Percentiles rank a stretch among this genome's conserved stretches.
Conservation (phyloP, 2,797 vertebrate species). For the Phylloscopus collybita region DNA sequence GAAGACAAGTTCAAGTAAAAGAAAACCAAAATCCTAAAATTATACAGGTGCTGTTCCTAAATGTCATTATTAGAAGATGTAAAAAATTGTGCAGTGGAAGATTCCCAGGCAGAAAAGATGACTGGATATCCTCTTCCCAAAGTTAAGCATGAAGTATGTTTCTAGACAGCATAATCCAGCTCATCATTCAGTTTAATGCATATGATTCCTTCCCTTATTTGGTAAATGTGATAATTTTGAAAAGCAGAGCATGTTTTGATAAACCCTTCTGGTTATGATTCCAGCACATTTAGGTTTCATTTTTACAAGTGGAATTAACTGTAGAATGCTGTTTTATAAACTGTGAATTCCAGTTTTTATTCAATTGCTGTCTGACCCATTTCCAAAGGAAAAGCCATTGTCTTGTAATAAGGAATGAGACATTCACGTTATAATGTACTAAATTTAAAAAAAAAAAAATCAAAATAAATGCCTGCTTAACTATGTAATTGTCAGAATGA, state of each 20-base stretch:
- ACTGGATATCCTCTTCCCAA: neutral
- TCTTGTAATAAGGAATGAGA: slow-evolving; percentile 7
- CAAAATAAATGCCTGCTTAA: neutral
- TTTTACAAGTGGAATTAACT: slow-evolving; percentile 10
- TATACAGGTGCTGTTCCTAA: neutral
- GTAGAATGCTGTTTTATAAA: neutral
- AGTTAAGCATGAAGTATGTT: neutral
- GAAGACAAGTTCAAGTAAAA: neutral
- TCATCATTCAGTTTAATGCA: neutral
- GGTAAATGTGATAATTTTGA: neutral
- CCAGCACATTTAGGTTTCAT: neutral
- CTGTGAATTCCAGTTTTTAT: slow-evolving; percentile 20
- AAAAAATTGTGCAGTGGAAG: neutral
- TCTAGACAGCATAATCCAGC: neutral
- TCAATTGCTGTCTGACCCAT: neutral
- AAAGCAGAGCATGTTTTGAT: neutral
- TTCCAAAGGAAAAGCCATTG: slow-evolving; percentile 17
- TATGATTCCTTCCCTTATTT: neutral
- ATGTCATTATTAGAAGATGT: neutral
- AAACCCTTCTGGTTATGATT: neutral
- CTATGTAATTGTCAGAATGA: neutral
- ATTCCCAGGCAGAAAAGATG: neutral
- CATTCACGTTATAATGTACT: neutral
- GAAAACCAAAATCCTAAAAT: neutral
- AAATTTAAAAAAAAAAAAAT: neutral